A percentile compares a stretch with the other conserved stretches of the same genome.
These are phyloP conservation scores for Corticium candelabrum DNA, from an alignment of 37 sponge, comb jelly and placozoan species.

Conservation along the genomic window DNA sequence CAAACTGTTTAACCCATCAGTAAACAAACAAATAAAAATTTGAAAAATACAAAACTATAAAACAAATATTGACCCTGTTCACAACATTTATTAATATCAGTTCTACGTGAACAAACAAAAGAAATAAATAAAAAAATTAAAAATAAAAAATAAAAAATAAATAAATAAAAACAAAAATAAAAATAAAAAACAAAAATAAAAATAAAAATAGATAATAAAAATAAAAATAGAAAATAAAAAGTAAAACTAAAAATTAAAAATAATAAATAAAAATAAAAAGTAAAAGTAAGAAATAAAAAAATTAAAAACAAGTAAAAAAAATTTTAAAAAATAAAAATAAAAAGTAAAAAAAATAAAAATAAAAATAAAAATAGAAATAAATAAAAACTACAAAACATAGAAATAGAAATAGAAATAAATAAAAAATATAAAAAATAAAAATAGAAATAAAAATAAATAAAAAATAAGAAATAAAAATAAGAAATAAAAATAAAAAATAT, in stretches of 20 bases:
- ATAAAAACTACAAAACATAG: not conserved
- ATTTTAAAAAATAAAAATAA: not conserved
- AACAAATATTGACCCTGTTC: conserved; percentile 30
- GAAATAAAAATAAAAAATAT: not conserved
- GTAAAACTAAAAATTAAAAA: too few species aligned
- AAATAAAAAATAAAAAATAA: not conserved
- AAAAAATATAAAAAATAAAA: not conserved
- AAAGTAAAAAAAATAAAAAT: not conserved
- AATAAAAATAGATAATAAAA: not conserved
- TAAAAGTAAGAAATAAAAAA: not conserved
- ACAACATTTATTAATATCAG: conserved; percentile 87
- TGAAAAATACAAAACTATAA: not conserved
- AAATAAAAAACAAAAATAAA: not conserved
- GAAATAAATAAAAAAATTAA: conserved; percentile 47
- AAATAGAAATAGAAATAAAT: not conserved
- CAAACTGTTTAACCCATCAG: too few species aligned
- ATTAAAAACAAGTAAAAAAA: not conserved
- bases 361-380: not conserved
- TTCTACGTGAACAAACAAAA: conserved; percentile 77
- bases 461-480: not conserved
- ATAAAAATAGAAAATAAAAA: not conserved
- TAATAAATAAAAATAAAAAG: too few species aligned
- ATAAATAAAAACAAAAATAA: not conserved
- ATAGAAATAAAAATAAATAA: not conserved
- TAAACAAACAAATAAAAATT: not conserved